phyloP scores from a whole-genome alignment of 2,797 vertebrate species.

The Hippocampus kuda region DNA sequence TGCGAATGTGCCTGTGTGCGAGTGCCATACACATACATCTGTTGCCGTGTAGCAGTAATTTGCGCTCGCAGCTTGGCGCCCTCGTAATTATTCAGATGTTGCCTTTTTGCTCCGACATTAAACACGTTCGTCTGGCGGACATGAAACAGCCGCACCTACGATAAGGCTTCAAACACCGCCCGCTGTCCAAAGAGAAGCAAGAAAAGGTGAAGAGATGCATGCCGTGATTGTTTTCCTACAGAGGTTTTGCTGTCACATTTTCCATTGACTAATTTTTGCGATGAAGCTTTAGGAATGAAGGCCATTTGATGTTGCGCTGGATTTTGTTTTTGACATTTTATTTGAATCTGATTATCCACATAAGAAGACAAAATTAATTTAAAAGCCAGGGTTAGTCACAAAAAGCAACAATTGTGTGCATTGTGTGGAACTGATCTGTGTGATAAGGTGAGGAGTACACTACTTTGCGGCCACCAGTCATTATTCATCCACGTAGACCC shows the following conservation, averaged over 20 bases:
- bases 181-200: constrained; percentile 55
- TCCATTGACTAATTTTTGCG: constrained; percentile 41
- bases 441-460: too few relatives aligned
- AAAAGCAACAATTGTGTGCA: neutral
- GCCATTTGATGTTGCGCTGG: constrained; percentile 9
- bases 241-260: constrained; percentile 47
- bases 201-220: constrained; percentile 63
- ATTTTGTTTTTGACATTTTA: constrained; percentile 12
- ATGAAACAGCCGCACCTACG: constrained; percentile 62
- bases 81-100: constrained; percentile 68
- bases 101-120: constrained; percentile 69
- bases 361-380: neutral
- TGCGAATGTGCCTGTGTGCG: neutral
- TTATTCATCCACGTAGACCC: too few relatives aligned
- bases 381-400: neutral
- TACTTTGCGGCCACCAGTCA: too few relatives aligned
- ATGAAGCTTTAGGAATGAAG: constrained; percentile 27
- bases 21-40: constrained; percentile 60
- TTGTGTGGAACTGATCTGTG: neutral
- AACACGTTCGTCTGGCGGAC: constrained; percentile 67
- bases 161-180: constrained; percentile 68
- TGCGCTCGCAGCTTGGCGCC: constrained; percentile 71
- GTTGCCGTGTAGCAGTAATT: constrained; percentile 65
- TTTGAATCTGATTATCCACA: neutral
- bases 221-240: constrained; percentile 58